Conservation (phyloP, 2,888 invertebrate genomes). For the Lycocerus yunnanus region DNA sequence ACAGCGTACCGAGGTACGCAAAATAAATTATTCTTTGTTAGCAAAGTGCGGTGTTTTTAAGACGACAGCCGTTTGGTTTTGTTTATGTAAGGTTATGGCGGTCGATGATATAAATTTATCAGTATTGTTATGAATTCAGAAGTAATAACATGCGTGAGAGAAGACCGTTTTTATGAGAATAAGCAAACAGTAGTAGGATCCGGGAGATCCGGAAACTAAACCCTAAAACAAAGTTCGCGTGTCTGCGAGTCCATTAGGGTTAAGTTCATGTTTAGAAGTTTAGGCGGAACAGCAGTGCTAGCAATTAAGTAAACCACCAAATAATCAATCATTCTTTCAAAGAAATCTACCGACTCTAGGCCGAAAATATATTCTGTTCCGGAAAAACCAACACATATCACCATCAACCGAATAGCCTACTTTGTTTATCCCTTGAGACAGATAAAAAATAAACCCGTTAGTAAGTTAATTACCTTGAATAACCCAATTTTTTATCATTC, state of each 20-base stretch:
- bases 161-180: slow-evolving; percentile 18
- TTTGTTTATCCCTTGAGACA: not conserved
- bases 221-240: slow-evolving; percentile 41
- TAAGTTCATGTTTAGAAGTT: slow-evolving; percentile 49
- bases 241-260: slow-evolving; percentile 47
- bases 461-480: not conserved
- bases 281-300: slow-evolving; percentile 43
- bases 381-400: slow-evolving; percentile 27
- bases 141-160: slow-evolving; percentile 19
- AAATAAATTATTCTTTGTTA: not conserved
- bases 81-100: no score
- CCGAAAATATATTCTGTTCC: slow-evolving; percentile 40
- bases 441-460: not conserved
- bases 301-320: slow-evolving; percentile 48
- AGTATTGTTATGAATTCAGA: slow-evolving; percentile 14
- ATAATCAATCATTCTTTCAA: slow-evolving; percentile 48
- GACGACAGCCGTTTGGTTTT: not conserved
- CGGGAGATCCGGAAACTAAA: slow-evolving; percentile 4
- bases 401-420: slow-evolving; percentile 1
- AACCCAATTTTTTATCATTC: not conserved
- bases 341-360: slow-evolving; percentile 36
- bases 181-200: slow-evolving; percentile 12
- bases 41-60: not conserved
- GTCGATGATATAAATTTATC: slow-evolving; percentile 3
- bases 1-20: not conserved